Percentiles rank a stretch among this genome's conserved stretches.
Conservation (phyloP, 2,888 invertebrate species). For the Tethea ocularis region DNA sequence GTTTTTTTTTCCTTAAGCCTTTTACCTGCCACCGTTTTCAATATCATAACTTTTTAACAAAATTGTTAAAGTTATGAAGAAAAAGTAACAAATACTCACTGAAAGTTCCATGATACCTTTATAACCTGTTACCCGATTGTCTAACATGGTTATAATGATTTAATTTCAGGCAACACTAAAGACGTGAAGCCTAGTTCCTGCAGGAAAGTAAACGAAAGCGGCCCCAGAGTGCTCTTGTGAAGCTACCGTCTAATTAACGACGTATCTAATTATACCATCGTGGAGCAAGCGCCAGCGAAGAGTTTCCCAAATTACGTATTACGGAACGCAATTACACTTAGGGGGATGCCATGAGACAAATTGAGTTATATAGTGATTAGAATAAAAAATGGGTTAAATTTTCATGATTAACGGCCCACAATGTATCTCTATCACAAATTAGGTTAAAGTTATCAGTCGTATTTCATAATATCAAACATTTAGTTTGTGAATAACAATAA, state of each 20-base stretch:
- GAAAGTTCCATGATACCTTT: background rate
- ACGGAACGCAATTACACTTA: constrained; percentile 73
- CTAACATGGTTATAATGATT: constrained; percentile 38
- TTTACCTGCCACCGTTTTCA: too few species aligned
- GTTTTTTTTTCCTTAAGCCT: too few species aligned
- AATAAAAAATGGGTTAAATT: constrained; percentile 34
- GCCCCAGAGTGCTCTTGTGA: constrained; percentile 69
- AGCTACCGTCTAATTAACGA: constrained; percentile 76
- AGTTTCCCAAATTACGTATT: constrained; percentile 77
- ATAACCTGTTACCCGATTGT: constrained; percentile 14
- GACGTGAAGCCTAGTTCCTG: constrained; percentile 46
- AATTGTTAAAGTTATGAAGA: too few species aligned
- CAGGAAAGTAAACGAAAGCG: constrained; percentile 62
- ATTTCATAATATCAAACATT: background rate
- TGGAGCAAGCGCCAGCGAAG: constrained; percentile 56
- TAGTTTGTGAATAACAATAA: too few species aligned
- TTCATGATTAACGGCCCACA: background rate
- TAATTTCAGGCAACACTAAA: constrained; percentile 39
- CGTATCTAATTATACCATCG: constrained; percentile 79
- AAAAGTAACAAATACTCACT: background rate
- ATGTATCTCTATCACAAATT: background rate
- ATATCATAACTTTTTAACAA: too few species aligned
- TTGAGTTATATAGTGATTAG: constrained; percentile 54
- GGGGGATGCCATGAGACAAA: constrained; percentile 61
- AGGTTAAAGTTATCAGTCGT: background rate